phyloP scores from a whole-genome alignment of 2,113 vertebrate genomes.

The Strix aluco region DNA sequence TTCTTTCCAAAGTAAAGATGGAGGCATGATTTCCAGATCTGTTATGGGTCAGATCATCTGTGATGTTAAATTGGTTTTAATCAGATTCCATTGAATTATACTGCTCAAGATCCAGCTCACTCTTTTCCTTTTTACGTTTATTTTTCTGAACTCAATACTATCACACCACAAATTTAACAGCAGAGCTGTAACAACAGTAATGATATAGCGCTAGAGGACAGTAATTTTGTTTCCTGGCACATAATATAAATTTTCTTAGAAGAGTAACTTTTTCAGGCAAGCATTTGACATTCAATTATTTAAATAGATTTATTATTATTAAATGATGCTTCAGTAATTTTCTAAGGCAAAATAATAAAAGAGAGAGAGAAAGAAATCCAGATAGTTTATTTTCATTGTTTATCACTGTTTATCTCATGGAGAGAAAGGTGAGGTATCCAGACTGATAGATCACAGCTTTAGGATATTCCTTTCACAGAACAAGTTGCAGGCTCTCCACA shows the following conservation, averaged over 20 bases:
- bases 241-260: neutral
- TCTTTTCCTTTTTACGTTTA: neutral
- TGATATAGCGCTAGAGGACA: neutral
- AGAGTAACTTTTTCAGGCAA: neutral
- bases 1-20: neutral
- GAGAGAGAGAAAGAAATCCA: neutral
- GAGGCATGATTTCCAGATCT: neutral
- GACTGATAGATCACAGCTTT: constrained; percentile 2
- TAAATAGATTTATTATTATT: neutral
- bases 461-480: constrained; percentile 16
- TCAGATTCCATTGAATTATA: neutral
- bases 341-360: neutral
- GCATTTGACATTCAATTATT: neutral
- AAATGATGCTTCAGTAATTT: neutral
- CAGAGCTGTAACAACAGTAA: neutral
- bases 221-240: neutral
- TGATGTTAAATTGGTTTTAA: neutral
- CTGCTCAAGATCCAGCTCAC: neutral
- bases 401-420: neutral
- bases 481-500: neutral
- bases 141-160: neutral
- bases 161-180: neutral
- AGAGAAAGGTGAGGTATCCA: neutral
- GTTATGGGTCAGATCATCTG: neutral
- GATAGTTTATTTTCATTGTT: neutral